Conservation (phyloP, 2,797 vertebrate species). For the Enteromius treurensis region DNA sequence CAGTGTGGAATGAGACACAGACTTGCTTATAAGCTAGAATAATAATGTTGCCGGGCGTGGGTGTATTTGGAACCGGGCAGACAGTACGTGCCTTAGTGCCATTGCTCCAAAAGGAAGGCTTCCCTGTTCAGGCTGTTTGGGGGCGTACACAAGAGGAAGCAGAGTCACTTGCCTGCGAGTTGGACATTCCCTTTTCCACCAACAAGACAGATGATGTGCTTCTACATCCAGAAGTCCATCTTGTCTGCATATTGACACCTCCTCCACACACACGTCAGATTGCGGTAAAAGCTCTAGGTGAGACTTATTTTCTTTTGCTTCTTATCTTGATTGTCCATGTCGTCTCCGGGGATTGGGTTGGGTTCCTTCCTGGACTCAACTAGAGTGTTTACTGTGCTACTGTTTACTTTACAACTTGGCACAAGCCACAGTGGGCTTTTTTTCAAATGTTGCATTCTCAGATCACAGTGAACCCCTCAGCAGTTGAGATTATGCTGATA, state of each 20-base stretch:
- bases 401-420: constrained; percentile 32
- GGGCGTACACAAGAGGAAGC: constrained; percentile 95
- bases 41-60: constrained; percentile 92
- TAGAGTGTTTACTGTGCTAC: constrained; percentile 35
- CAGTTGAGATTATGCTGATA: constrained; percentile 32
- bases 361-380: constrained; percentile 57
- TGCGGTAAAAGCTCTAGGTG: constrained; percentile 96
- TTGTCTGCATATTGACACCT: constrained; percentile 96
- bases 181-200: constrained; percentile 92
- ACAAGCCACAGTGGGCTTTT: background rate
- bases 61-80: constrained; percentile 95
- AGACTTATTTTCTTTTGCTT: constrained; percentile 42
- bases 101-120: constrained; percentile 91
- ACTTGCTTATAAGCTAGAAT: constrained; percentile 29
- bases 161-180: constrained; percentile 86
- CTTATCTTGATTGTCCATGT: constrained; percentile 40
- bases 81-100: constrained; percentile 91
- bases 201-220: constrained; percentile 92
- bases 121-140: constrained; percentile 93
- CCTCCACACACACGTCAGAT: constrained; percentile 94
- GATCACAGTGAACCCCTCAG: constrained; percentile 6
- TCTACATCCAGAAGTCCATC: constrained; percentile 94
- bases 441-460: constrained; percentile 4
- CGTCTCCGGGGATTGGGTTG: constrained; percentile 42
- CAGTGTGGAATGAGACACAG: constrained; percentile 45